Evolutionary conservation across 2,888 invertebrate species (phyloP).

Genomic region (Phalera bucephala): DNA sequence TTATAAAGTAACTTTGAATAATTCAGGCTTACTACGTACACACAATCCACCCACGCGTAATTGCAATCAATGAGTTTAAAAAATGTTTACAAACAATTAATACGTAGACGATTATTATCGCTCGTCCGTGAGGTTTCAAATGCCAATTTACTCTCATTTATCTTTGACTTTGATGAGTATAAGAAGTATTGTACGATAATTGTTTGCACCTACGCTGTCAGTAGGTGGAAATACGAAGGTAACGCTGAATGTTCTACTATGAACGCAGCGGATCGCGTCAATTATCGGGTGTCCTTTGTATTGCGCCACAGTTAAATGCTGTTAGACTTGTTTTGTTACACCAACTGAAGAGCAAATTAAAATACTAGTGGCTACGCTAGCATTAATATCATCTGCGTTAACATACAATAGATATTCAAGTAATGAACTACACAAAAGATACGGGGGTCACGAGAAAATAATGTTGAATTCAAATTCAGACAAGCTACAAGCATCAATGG

Average conservation of each 20-base stretch:
- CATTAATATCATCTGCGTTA: neutral
- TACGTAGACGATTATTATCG: slow-evolving; percentile 11
- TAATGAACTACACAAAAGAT: neutral
- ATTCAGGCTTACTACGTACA: no score
- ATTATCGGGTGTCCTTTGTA: slow-evolving; percentile 8
- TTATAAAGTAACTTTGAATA: no score
- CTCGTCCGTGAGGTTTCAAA: slow-evolving; percentile 24
- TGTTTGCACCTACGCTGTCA: slow-evolving; percentile 19
- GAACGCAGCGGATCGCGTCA: neutral
- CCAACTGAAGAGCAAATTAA: neutral
- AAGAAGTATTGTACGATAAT: slow-evolving; percentile 27
- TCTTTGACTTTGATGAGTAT: slow-evolving; percentile 32
- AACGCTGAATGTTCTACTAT: slow-evolving; percentile 7
- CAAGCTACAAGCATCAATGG: neutral
- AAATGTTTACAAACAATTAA: slow-evolving; percentile 11
- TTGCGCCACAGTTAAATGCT: neutral
- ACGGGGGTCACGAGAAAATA: neutral
- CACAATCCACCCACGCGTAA: neutral
- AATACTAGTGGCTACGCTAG: neutral
- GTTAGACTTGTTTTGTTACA: slow-evolving; percentile 1
- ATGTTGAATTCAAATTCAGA: neutral
- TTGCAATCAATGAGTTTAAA: slow-evolving; percentile 14
- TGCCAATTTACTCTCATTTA: slow-evolving; percentile 29
- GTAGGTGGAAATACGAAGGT: slow-evolving; percentile 24
- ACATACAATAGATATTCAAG: neutral